A percentile compares a stretch with the other conserved stretches of the same genome.
Conservation (phyloP, 2,113 vertebrate genomes). For the Clarias batrachus region DNA sequence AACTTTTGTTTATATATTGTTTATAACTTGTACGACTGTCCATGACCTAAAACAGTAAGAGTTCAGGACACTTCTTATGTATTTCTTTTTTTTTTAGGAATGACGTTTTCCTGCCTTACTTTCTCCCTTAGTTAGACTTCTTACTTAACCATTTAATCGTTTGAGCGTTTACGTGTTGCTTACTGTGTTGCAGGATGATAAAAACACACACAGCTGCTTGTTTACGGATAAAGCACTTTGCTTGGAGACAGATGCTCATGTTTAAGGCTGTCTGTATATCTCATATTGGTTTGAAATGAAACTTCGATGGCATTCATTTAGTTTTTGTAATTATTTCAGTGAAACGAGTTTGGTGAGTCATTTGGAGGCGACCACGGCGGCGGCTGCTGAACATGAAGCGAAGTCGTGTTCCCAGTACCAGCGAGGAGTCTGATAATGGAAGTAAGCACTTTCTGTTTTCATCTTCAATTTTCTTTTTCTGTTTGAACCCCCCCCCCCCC, state of each 20-base stretch:
- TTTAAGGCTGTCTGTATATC: not conserved
- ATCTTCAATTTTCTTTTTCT: slow-evolving; percentile 2
- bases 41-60: no score
- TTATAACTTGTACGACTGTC: no score
- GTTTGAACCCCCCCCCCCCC: not conserved
- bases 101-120: not conserved
- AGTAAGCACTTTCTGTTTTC: slow-evolving; percentile 78
- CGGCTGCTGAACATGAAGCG: slow-evolving; percentile 87
- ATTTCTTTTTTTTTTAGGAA: not conserved
- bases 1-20: not conserved
- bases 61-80: not conserved
- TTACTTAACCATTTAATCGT: not conserved
- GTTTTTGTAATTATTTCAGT: slow-evolving; percentile 16
- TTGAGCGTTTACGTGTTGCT: not conserved
- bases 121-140: not conserved
- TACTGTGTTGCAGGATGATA: not conserved
- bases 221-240: not conserved
- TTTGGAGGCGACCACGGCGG: slow-evolving; percentile 11
- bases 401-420: slow-evolving; percentile 87
- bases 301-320: slow-evolving; percentile 1
- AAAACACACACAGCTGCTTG: not conserved
- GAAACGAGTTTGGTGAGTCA: slow-evolving; percentile 29
- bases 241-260: not conserved
- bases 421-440: slow-evolving; percentile 95
- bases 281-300: slow-evolving; percentile 8